Base-by-base conservation (phyloP, 2,888 invertebrate genomes). In the Thysanoteuthis rhombus region DNA sequence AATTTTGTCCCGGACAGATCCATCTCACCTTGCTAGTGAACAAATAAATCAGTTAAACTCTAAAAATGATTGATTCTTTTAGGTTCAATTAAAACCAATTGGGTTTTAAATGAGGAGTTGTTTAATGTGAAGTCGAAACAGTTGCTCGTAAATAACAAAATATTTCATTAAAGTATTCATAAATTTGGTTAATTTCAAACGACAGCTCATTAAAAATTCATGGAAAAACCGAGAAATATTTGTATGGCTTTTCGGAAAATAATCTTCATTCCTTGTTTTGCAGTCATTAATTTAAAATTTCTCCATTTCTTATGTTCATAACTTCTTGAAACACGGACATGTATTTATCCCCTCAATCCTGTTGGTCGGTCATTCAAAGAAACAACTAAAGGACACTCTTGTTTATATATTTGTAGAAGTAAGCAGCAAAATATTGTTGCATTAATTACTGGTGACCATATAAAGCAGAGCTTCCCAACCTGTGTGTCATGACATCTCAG, bases 71-170 rank as follows among this genome's bases (percentile, higher is more conserved):
- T 75, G 75, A 75, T 75, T 75, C 6, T 75, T 75, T 75, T 75
- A 75, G 75, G 75, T 75, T 75, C n/a, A 75, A 75, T 75, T n/a
- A 75, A 75, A 75, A 75, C 75, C 75, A 75, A 75, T 75, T 75
- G 75, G 32, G 32, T 75, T 75, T 75, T n/a, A 75, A 75, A 75
- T 75, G 75, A 3, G 75, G 75, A 75, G n/a, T 75, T 75, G 75
- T 75, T 75, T 75, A n/a, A 75, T 75, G 75, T n/a, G 75, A n/a
- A 75, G 32, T n/a, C n/a, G 75, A 75, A 75, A n/a, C 32, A 75
- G 16, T 75, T 75, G n/a, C 75, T 75, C 75, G 75, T 75, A 75
- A 75, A 75, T 75, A 75, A 75, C n/a, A 75, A 75, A 75, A 32
- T 75, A 75, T 75, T 75, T 75, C 16, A n/a, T 75, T 75, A 75